Base-by-base conservation (phyloP, 2,113 vertebrate genomes). In the Triplophysa rosa region DNA sequence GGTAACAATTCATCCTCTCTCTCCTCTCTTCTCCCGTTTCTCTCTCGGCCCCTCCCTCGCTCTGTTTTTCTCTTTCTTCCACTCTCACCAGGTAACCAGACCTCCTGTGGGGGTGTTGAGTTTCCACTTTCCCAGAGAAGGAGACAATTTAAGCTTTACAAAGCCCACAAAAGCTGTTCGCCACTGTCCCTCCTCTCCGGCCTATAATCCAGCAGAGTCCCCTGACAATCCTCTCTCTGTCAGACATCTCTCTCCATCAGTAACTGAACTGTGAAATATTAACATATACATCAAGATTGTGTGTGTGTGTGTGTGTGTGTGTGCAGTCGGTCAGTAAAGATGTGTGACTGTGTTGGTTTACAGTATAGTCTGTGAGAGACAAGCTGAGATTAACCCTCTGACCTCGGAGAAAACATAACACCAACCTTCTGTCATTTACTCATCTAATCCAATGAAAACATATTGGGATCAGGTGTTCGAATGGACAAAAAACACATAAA, bases 121-220 rank as follows among this genome's bases (percentile, higher is more conserved):
- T 93, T 93, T 93, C 91, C 89, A 91, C 91, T 93, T 93, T 93
- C 91, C 91, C 91, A 93, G 89, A 90, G 90, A 89, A 88, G 88
- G 89, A 89, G 90, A 92, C 89, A 92, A 91, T 91, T 88, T 90
- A 87, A 88, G 86, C 88, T 86, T 88, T 87, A 91, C 89, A 91
- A 87, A 72, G 69, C 69, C 8, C 40, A 74, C 71, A 76, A 76
- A 76, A 76, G 73, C 73, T 76, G 73, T 65, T 64, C 77, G 64
- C 33, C 68, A 66, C n/a, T 29, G 21, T 67, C 73, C 73, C 81
- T 68, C 75, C 67, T 80, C 26, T 72, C 23, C 5, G 10, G 52
- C 21, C 59, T 65, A 24, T 52, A 49, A 64, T 54, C 49, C 42
- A 2, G 23, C 73, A 49, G 42, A 33, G 23, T 64, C 62, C 10